Evolutionary conservation across 2,888 invertebrate species (phyloP).

Genomic region (Neoitamus cyanurus): DNA sequence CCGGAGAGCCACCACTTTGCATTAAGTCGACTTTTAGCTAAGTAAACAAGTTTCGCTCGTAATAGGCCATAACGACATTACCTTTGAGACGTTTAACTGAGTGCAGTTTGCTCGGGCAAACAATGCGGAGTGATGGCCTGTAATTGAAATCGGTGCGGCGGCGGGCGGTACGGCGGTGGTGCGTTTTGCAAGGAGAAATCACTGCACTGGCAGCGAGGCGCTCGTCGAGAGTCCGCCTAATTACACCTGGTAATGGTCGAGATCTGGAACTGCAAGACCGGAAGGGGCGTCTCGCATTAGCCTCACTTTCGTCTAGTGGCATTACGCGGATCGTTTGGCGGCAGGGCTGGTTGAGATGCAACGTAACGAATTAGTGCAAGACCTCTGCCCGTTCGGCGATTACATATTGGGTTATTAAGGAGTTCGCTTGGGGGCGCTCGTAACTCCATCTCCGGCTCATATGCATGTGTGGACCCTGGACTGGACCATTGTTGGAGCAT

Average conservation of each 20-base stretch:
- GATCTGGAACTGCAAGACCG: background rate
- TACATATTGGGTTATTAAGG: conserved; percentile 6
- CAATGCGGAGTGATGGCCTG: background rate
- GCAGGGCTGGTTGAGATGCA: background rate
- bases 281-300: background rate
- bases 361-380: background rate
- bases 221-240: background rate
- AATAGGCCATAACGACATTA: conserved; percentile 16
- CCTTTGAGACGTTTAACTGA: background rate
- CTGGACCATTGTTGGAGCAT: background rate
- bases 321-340: background rate
- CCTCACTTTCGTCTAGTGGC: background rate
- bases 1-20: background rate
- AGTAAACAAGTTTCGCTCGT: conserved; percentile 18
- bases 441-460: background rate
- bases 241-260: background rate
- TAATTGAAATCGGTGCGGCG: conserved; percentile 33
- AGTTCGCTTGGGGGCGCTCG: background rate
- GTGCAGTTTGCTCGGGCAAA: conserved; percentile 3
- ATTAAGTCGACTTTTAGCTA: background rate
- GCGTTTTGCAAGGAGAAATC: background rate
- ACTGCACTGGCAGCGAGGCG: background rate
- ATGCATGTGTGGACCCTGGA: background rate
- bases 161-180: too few species aligned
- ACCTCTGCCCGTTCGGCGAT: background rate